Evolutionary conservation across 23 tunicate genomes (phyloP), one percentile per base, ranked within the genome.

Genomic region (Clavelina lepadiformis): DNA sequence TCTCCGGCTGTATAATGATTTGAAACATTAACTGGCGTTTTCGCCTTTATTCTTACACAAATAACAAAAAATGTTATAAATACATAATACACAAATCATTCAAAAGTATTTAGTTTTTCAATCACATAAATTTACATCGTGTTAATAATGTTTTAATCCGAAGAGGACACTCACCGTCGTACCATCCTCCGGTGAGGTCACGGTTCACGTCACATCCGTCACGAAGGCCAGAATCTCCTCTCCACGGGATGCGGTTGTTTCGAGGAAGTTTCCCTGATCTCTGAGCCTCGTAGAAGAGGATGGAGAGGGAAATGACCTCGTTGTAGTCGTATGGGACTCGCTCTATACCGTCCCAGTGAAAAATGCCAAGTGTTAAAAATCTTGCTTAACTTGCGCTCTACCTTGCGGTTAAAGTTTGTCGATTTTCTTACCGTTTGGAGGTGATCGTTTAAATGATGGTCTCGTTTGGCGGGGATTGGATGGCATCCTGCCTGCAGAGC

Each of bases 171-270:
- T 62, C 28, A 85, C 94, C 94, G 57, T 91, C 98, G 56, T 82
- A 91, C 82, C 81, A 82, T 46, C 98, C 98, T 46, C 86, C 86
- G 47, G 86, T 82, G 22, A 91, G 71, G 35, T 91, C 98, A 31
- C 57, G 72, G 28, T 91, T 91, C 28, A 82, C 98, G 38, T 91
- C 91, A 45, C 98, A 91, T 31, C 98, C 98, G 47, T 91, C 98
- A 51, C 77, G 86, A 25, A 91, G 91, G 2, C 77, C 91, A 3
- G 98, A 91, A 35, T 82, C 83, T 31, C 98, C 98, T 76, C 98
- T 59, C 91, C 91, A 91, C 27, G 86, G 86, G 27, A 91, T 78
- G 36, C 98, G 50, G 67, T 91, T 82, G 34, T 76, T 51, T 18
- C 57, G 11, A 0, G 98, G 91, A 2, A 91, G 65, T 38, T 84